A percentile compares a stretch with the other conserved stretches of the same genome.
Conservation (phyloP, 2,888 invertebrate species). For the Amorpha juglandis region DNA sequence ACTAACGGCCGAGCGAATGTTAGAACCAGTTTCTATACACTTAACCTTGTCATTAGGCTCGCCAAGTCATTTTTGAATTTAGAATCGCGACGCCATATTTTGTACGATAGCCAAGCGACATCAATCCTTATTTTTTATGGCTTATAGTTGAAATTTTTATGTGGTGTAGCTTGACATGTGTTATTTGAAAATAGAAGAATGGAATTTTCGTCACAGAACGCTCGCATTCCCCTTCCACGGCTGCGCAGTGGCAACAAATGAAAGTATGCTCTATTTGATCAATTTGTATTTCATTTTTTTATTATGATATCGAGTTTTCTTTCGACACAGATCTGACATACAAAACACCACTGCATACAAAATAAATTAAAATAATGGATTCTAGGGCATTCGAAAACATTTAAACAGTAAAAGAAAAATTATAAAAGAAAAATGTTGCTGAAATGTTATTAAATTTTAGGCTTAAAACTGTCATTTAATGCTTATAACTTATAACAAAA, state of each 20-base stretch:
- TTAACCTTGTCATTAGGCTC: conserved; percentile 76
- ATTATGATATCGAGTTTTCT: not conserved
- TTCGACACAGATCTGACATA: not conserved
- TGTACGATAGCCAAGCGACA: conserved; percentile 28
- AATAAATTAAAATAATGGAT: not conserved
- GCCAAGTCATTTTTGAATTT: conserved; percentile 67
- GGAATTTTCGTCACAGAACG: conserved; percentile 59
- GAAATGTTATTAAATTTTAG: not conserved
- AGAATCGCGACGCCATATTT: conserved; percentile 47
- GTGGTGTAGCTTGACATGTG: conserved; percentile 31
- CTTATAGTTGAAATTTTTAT: conserved; percentile 42
- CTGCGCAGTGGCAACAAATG: conserved; percentile 48
- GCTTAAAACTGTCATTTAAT: too few species aligned
- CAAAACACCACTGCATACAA: too few species aligned
- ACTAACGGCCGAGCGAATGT: conserved; percentile 65
- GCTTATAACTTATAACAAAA: too few species aligned
- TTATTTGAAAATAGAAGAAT: conserved; percentile 37
- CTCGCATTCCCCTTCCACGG: conserved; percentile 49
- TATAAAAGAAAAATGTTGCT: not conserved
- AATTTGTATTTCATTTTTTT: not conserved
- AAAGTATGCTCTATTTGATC: conserved; percentile 30
- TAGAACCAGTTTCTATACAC: conserved; percentile 72
- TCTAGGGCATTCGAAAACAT: not conserved
- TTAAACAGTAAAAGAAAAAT: not conserved
- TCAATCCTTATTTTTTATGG: conserved; percentile 33